Evolutionary conservation across 1,140 invertebrate species (phyloP).

Genomic region (Sinella curviseta): DNA sequence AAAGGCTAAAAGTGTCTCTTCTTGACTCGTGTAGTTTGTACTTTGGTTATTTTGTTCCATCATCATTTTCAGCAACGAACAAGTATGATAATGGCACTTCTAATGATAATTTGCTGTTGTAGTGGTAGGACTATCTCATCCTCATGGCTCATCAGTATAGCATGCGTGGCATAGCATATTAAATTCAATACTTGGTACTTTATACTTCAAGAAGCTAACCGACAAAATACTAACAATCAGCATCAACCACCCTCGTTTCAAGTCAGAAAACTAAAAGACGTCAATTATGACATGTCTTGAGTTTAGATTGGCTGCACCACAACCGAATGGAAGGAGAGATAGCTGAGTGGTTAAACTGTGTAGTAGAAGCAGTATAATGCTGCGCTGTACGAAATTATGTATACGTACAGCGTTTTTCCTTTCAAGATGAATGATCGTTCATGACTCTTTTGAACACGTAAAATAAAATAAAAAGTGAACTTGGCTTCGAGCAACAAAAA

Average conservation of each 20-base stretch:
- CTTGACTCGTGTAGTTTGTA: no score
- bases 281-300: not conserved
- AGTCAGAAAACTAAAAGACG: not conserved
- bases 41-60: no score
- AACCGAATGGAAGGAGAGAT: not conserved
- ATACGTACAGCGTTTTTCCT: not conserved
- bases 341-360: not conserved
- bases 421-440: conserved; percentile 20
- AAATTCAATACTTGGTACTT: no score
- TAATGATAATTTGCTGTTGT: no score
- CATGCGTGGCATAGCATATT: no score
- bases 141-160: no score
- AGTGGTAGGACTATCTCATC: no score
- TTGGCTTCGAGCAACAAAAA: not conserved
- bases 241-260: not conserved
- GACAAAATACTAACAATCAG: no score
- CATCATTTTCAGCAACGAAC: no score
- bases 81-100: no score
- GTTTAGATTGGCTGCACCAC: not conserved
- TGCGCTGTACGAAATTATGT: not conserved
- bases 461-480: not conserved
- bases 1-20: no score
- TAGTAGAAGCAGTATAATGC: not conserved
- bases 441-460: not conserved
- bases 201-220: no score